phyloP scores from a whole-genome alignment of 2,113 vertebrate genomes.

The Lepus europaeus region DNA sequence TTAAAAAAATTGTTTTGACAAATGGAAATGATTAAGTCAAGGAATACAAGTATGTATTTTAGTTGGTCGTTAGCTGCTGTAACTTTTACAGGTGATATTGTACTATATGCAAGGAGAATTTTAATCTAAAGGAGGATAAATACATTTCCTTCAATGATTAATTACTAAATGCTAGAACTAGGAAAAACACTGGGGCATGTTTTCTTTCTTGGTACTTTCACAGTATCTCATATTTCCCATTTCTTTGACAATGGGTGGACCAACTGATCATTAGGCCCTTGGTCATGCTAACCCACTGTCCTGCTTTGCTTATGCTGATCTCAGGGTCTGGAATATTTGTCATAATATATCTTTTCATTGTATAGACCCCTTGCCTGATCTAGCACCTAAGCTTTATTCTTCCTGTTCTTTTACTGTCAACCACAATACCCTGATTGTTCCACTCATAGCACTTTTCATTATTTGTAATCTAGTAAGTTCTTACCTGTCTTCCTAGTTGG shows the following conservation, averaged over 20 bases:
- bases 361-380: background rate
- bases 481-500: background rate
- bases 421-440: too few species aligned
- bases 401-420: background rate
- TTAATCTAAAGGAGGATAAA: background rate
- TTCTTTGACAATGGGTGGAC: background rate
- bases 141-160: background rate
- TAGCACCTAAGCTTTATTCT: background rate
- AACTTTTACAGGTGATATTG: background rate
- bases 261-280: background rate
- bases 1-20: background rate
- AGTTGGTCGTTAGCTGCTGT: background rate
- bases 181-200: background rate
- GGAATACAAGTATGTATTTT: background rate
- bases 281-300: background rate
- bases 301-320: background rate
- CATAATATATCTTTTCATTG: background rate
- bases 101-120: background rate
- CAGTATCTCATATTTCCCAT: background rate
- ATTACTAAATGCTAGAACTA: background rate
- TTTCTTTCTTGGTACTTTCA: background rate
- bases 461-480: background rate
- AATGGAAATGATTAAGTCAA: background rate
- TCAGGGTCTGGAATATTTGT: background rate
- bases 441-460: background rate